Evolutionary conservation across 2,113 vertebrate species (phyloP).

Genomic region (Piaya cayana): DNA sequence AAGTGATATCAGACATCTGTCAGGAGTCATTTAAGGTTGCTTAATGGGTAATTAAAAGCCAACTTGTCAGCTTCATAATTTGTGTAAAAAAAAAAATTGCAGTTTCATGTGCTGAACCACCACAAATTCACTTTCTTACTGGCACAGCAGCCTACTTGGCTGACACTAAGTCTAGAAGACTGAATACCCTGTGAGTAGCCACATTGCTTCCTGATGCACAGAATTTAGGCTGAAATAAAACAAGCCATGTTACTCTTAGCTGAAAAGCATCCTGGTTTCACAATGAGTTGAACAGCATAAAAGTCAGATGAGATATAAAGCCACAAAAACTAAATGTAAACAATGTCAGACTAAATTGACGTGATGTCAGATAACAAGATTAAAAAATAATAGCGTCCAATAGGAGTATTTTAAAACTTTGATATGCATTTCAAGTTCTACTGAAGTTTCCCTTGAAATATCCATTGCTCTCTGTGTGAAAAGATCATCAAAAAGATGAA

Average conservation of each 20-base stretch:
- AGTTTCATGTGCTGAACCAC: background rate
- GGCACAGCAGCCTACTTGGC: background rate
- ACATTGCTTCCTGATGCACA: background rate
- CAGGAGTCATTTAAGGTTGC: background rate
- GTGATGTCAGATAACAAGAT: background rate
- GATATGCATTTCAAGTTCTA: background rate
- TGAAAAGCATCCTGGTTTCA: background rate
- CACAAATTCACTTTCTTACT: background rate
- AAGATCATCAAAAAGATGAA: background rate
- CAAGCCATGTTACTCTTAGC: background rate
- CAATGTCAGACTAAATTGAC: slow-evolving; percentile 2
- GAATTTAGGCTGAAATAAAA: background rate
- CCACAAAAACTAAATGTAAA: background rate
- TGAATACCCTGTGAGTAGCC: background rate
- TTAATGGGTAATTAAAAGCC: background rate
- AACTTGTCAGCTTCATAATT: background rate
- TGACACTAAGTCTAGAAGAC: background rate
- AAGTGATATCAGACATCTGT: background rate
- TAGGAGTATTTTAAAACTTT: background rate
- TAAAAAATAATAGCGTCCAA: slow-evolving; percentile 24
- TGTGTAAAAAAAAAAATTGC: background rate
- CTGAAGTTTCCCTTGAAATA: background rate
- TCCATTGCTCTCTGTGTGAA: background rate
- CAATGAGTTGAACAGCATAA: background rate
- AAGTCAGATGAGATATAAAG: background rate